Percentiles rank a stretch among this genome's conserved stretches.
phyloP scores from a whole-genome alignment of 1,140 invertebrate genomes.

The Ditylenchus dipsaci region DNA sequence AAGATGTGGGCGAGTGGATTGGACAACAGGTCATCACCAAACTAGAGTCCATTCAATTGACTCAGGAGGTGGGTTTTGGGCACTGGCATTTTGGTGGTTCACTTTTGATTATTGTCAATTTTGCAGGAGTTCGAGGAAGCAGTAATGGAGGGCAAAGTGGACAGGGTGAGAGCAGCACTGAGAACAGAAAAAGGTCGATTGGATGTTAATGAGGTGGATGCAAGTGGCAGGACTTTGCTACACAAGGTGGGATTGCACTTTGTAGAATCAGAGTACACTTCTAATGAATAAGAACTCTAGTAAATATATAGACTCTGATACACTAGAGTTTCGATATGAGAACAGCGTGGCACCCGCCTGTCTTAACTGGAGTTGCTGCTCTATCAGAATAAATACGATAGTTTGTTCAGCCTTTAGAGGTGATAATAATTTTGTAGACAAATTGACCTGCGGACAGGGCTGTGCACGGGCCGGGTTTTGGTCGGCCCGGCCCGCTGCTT shows the following conservation, averaged over 20 bases:
- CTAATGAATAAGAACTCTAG: too few species aligned
- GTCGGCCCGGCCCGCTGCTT: too few species aligned
- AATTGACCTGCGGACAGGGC: too few species aligned
- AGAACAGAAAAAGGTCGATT: neutral
- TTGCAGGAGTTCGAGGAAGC: slow-evolving; percentile 23
- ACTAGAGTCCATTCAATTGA: neutral
- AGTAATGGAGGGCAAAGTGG: slow-evolving; percentile 27
- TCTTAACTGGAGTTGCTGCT: too few species aligned
- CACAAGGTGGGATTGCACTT: slow-evolving; percentile 23
- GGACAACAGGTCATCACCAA: neutral
- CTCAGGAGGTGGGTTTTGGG: neutral
- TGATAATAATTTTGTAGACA: too few species aligned
- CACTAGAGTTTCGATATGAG: too few species aligned
- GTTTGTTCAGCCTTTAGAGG: too few species aligned
- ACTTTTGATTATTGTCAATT: neutral
- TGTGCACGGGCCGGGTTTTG: too few species aligned
- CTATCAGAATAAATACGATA: too few species aligned
- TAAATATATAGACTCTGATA: too few species aligned
- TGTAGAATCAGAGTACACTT: too few species aligned
- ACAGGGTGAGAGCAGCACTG: slow-evolving; percentile 14
- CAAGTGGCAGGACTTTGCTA: slow-evolving; percentile 11
- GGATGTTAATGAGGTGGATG: slow-evolving; percentile 15
- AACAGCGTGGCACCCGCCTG: neutral
- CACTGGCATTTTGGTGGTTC: slow-evolving; percentile 1
- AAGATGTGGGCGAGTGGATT: neutral